Conservation (phyloP, 2,113 vertebrate species). For the Pogona vitticeps region DNA sequence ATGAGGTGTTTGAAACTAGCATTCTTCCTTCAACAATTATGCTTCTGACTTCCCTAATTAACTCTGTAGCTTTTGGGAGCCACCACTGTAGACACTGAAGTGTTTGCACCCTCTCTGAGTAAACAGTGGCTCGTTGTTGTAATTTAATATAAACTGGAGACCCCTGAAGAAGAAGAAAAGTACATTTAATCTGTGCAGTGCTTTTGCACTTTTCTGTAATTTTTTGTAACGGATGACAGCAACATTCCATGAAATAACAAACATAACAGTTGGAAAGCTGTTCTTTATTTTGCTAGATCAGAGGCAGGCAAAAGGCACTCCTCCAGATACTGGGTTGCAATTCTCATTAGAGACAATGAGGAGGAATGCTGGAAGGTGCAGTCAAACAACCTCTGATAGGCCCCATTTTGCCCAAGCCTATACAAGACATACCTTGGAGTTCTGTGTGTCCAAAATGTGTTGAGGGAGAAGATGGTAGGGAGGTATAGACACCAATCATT, state of each 20-base stretch:
- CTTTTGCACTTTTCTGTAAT: background rate
- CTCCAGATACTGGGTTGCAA: too few species aligned
- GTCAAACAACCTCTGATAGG: background rate
- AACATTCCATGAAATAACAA: constrained; percentile 4
- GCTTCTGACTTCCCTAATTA: constrained; percentile 32
- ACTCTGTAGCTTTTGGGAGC: constrained; percentile 2
- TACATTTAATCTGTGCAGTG: background rate
- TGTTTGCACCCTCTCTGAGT: constrained; percentile 7
- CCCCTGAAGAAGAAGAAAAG: background rate
- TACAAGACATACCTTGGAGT: too few species aligned
- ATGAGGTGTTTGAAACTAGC: constrained; percentile 56
- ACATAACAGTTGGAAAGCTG: constrained; percentile 2
- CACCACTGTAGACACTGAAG: constrained; percentile 17
- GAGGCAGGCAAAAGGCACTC: too few species aligned
- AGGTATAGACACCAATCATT: too few species aligned
- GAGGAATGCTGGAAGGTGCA: background rate
- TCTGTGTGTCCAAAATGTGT: too few species aligned
- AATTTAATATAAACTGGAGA: background rate
- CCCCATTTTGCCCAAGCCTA: too few species aligned
- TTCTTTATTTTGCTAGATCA: background rate
- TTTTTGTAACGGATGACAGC: constrained; percentile 8
- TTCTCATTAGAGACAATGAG: too few species aligned
- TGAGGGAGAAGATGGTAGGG: too few species aligned
- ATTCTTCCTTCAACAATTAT: constrained; percentile 43
- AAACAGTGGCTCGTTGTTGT: background rate